Evolutionary conservation across 2,888 invertebrate genomes (phyloP).

Genomic region (Lumbricus terrestris): DNA sequence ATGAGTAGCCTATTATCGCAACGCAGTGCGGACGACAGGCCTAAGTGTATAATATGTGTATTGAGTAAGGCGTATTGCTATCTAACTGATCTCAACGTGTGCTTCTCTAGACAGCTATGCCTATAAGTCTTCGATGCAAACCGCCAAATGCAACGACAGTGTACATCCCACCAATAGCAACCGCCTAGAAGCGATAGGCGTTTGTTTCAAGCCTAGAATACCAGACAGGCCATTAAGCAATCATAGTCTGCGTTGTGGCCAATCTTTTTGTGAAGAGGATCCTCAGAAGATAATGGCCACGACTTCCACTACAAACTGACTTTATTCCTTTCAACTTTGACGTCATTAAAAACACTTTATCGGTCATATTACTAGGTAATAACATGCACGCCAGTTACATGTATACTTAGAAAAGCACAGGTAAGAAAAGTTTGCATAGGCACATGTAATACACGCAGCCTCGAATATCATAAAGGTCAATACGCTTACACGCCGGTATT

Average conservation of each 20-base stretch:
- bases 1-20: no score
- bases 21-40: no score
- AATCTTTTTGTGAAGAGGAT: neutral
- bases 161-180: neutral
- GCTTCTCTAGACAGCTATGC: no score
- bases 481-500: neutral
- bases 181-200: neutral
- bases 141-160: neutral
- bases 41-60: no score
- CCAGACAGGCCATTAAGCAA: neutral
- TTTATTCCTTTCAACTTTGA: no score
- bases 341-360: neutral
- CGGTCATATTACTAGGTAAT: neutral
- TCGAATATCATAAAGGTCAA: neutral
- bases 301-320: neutral
- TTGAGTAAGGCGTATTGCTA: no score
- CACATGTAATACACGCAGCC: neutral
- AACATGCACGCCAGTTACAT: no score
- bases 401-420: neutral
- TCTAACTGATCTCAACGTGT: no score
- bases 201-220: neutral
- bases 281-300: neutral
- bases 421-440: neutral
- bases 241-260: neutral
- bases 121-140: neutral